phyloP scores from a whole-genome alignment of 2,113 vertebrate species.

The Abramis brama region DNA sequence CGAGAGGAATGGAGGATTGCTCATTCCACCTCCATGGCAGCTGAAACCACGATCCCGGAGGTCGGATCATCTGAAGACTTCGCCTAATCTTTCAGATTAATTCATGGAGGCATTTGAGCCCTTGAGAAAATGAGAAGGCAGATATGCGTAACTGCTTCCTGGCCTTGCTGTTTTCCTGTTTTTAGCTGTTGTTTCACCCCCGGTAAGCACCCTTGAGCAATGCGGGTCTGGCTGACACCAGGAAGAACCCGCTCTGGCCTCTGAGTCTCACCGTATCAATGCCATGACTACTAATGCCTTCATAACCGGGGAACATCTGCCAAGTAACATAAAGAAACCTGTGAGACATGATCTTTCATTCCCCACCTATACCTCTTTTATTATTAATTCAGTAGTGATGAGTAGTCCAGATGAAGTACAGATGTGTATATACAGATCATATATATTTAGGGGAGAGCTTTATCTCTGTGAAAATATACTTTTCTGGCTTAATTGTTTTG shows the following conservation, averaged over 20 bases:
- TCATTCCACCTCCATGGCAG: slow-evolving; percentile 12
- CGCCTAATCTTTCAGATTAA: slow-evolving; percentile 34
- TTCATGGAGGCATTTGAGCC: slow-evolving; percentile 19
- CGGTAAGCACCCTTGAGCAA: slow-evolving; percentile 40
- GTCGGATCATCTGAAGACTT: background rate
- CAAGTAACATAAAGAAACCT: background rate
- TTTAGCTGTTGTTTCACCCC: background rate
- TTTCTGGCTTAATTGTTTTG: background rate
- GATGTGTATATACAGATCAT: no score
- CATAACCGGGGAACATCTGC: background rate
- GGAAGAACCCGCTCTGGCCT: background rate
- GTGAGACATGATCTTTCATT: background rate
- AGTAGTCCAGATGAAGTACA: background rate
- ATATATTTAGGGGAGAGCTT: no score
- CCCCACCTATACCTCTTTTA: background rate
- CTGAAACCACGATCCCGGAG: background rate
- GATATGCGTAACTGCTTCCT: slow-evolving; percentile 32
- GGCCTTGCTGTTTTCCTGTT: background rate
- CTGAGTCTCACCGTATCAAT: background rate
- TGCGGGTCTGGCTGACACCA: slow-evolving; percentile 9
- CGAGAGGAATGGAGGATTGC: background rate
- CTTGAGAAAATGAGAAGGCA: slow-evolving; percentile 45
- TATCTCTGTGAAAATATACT: background rate
- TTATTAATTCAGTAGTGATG: background rate
- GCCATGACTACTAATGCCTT: slow-evolving; percentile 37